Evolutionary conservation across 2,113 vertebrate species (phyloP).

Genomic region (Podarcis cretensis): DNA sequence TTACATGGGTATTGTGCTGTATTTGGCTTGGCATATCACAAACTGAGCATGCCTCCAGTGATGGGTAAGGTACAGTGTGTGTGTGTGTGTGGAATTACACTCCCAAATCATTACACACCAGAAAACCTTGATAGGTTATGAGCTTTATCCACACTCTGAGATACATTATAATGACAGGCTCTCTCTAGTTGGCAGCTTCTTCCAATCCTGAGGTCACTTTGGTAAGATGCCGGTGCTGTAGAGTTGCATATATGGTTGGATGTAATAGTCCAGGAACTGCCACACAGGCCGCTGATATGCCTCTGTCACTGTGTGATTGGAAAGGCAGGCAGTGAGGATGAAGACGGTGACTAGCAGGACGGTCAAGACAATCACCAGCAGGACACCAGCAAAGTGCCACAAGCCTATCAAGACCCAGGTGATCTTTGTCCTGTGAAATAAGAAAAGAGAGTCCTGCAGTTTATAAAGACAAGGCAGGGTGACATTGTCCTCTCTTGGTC

Average conservation of each 20-base stretch:
- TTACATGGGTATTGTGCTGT: not conserved
- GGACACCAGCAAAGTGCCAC: constrained; percentile 2
- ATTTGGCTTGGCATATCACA: not conserved
- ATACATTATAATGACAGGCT: not conserved
- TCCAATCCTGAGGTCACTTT: not conserved
- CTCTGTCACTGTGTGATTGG: constrained; percentile 14
- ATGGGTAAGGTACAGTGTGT: not conserved
- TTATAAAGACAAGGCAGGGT: not conserved
- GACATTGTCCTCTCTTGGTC: not conserved
- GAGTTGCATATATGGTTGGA: constrained; percentile 4
- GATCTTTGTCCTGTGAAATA: not conserved
- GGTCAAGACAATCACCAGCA: constrained; percentile 13
- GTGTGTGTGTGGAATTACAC: not conserved
- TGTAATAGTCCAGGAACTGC: constrained; percentile 7
- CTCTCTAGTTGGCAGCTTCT: not conserved
- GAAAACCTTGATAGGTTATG: not conserved
- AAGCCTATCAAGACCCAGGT: constrained; percentile 4
- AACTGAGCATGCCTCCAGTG: not conserved
- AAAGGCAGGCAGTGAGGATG: not conserved
- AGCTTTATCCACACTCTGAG: not conserved
- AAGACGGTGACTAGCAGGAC: not conserved
- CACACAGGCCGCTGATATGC: not conserved
- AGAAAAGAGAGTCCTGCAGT: not conserved
- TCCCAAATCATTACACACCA: not conserved
- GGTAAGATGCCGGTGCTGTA: constrained; percentile 13